phyloP scores from a whole-genome alignment of 2,888 invertebrate genomes.

The Herminia tarsipennalis region DNA sequence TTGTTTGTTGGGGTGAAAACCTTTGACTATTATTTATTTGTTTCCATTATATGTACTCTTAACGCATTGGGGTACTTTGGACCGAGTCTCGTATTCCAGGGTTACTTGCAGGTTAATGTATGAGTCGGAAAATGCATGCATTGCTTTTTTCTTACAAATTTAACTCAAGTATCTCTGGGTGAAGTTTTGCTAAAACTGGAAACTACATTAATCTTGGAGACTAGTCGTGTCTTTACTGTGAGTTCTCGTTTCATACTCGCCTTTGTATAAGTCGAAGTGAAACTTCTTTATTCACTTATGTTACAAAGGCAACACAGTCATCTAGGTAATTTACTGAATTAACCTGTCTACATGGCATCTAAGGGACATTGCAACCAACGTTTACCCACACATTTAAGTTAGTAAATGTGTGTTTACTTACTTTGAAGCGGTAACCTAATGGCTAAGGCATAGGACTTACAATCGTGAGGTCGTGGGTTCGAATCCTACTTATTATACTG shows the following conservation, averaged over 20 bases:
- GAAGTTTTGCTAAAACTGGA: constrained; percentile 65
- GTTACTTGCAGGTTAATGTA: constrained; percentile 14
- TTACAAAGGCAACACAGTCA: too few relatives aligned
- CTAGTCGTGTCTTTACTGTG: constrained; percentile 55
- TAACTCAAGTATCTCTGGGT: constrained; percentile 60
- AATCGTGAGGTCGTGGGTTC: too few relatives aligned
- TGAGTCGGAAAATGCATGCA: background rate
- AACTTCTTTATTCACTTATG: too few relatives aligned
- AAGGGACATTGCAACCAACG: too few relatives aligned
- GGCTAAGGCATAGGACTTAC: too few relatives aligned
- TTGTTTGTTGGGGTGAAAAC: constrained; percentile 50
- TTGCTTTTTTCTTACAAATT: constrained; percentile 37
- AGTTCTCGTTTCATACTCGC: constrained; percentile 30
- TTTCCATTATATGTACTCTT: constrained; percentile 41
- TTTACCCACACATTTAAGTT: too few relatives aligned
- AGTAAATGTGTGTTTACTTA: too few relatives aligned
- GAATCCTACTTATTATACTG: too few relatives aligned
- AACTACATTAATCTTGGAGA: constrained; percentile 74
- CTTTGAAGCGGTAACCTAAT: too few relatives aligned
- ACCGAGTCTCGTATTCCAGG: constrained; percentile 21
- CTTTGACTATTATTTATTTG: constrained; percentile 41
- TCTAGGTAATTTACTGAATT: too few relatives aligned
- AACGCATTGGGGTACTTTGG: constrained; percentile 30
- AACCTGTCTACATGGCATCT: too few relatives aligned
- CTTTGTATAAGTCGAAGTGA: too few relatives aligned